Conservation (phyloP, 2,888 invertebrate genomes). For the Standfussiana lucernea region DNA sequence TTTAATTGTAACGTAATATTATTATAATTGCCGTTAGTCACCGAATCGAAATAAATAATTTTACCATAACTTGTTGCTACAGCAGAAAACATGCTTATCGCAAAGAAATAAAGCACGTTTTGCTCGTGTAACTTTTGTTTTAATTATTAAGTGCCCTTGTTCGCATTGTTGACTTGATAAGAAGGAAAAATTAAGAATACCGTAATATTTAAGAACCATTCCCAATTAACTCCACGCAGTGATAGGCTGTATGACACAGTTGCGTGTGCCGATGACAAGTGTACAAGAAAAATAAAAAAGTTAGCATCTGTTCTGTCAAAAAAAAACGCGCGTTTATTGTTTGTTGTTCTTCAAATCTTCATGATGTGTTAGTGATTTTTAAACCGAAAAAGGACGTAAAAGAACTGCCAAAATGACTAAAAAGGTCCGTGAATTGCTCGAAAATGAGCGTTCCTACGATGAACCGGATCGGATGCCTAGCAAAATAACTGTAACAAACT, state of each 20-base stretch:
- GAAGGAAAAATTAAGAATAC: conserved; percentile 31
- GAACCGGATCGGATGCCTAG: conserved; percentile 91
- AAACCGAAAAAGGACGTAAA: not conserved
- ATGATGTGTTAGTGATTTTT: conserved; percentile 25
- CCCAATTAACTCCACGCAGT: not conserved
- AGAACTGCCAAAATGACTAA: conserved; percentile 78
- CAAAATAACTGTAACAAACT: conserved; percentile 90
- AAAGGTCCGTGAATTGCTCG: conserved; percentile 78
- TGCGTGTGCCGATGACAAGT: conserved; percentile 22
- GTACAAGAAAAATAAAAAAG: not conserved
- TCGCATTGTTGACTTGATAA: conserved; percentile 31
- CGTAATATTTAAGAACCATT: conserved; percentile 9
- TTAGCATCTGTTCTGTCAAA: conserved; percentile 51
- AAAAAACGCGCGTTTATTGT: conserved; percentile 46
- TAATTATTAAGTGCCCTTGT: conserved; percentile 16
- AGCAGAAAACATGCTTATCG: conserved; percentile 30
- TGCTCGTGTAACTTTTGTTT: conserved; percentile 39
- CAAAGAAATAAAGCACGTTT: conserved; percentile 54
- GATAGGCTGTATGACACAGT: conserved; percentile 36
- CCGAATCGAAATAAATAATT: not conserved
- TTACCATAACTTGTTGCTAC: not conserved
- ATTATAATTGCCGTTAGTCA: not conserved
- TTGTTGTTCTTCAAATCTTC: conserved; percentile 1
- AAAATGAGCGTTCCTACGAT: conserved; percentile 85
- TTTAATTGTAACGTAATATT: conserved; percentile 6